Evolutionary conservation across 92 coral and sea anemone genomes (phyloP).

Genomic region (Zoanthus sociatus): DNA sequence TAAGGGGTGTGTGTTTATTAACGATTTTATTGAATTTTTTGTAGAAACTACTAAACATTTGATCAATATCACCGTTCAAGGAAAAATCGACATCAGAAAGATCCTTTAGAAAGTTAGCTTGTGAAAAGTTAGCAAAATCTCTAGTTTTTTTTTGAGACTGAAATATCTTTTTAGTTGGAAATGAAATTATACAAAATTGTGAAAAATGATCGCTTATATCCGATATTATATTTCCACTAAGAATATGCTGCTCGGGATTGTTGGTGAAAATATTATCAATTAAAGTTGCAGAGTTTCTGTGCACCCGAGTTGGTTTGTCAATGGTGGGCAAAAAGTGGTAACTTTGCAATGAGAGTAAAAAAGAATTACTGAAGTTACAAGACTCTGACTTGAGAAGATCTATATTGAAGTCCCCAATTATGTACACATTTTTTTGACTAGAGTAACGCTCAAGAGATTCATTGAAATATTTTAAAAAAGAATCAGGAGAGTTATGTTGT

Average conservation of each 20-base stretch:
- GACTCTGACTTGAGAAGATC: slow-evolving; percentile 26
- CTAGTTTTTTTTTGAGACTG: background rate
- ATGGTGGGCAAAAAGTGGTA: slow-evolving; percentile 34
- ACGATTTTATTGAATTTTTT: background rate
- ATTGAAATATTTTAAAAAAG: slow-evolving; percentile 22
- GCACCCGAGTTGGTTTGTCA: slow-evolving; percentile 34
- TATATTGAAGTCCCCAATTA: slow-evolving; percentile 39
- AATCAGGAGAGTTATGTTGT: slow-evolving; percentile 51
- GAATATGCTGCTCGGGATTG: slow-evolving; percentile 9
- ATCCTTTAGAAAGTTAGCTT: background rate
- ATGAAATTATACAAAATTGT: background rate
- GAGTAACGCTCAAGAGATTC: slow-evolving; percentile 9
- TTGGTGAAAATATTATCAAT: slow-evolving; percentile 14
- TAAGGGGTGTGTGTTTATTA: slow-evolving; percentile 3
- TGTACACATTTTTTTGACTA: slow-evolving; percentile 7
- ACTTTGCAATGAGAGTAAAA: slow-evolving; percentile 27
- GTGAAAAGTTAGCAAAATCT: background rate
- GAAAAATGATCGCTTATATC: background rate
- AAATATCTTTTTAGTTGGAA: background rate
- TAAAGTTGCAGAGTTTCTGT: too few species aligned
- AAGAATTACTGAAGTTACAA: slow-evolving; percentile 37
- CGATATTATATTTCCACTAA: background rate
- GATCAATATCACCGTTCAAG: background rate
- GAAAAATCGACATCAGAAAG: slow-evolving; percentile 8
- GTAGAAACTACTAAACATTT: too few species aligned